phyloP scores from a whole-genome alignment of 2,797 vertebrate species.

The Sylvilagus floridanus region DNA sequence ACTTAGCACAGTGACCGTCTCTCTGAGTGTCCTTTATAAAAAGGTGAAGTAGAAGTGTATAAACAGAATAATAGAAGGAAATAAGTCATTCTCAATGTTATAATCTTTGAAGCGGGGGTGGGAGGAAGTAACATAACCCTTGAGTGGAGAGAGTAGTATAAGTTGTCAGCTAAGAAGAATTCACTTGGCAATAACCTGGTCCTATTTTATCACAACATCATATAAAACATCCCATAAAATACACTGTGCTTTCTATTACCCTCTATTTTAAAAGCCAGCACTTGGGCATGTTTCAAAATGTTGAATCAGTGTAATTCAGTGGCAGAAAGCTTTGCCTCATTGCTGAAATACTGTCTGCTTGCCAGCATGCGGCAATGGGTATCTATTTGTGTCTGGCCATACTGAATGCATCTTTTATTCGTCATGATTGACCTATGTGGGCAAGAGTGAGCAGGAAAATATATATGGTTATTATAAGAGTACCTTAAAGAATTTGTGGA shows the following conservation, averaged over 20 bases:
- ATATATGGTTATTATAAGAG: too few species aligned
- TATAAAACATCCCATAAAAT: slow-evolving; percentile 10
- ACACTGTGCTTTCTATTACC: background rate
- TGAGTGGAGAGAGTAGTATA: background rate
- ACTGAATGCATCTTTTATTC: background rate
- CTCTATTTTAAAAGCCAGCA: background rate
- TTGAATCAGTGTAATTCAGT: background rate
- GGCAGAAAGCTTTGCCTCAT: slow-evolving; percentile 14
- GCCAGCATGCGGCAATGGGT: background rate
- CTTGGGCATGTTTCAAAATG: background rate
- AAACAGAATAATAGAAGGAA: slow-evolving; percentile 57
- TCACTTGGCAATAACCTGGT: background rate
- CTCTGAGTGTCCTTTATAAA: background rate
- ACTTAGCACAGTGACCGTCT: background rate
- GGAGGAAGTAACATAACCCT: background rate
- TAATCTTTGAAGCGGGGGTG: background rate
- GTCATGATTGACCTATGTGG: background rate
- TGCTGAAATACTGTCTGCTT: background rate
- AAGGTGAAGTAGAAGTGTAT: background rate
- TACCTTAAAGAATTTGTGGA: too few species aligned
- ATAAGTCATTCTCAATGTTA: slow-evolving; percentile 1
- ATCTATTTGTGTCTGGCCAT: background rate
- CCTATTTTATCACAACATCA: background rate
- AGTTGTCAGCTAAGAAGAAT: slow-evolving; percentile 17
- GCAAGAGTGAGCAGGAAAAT: slow-evolving; percentile 35